Evolutionary conservation across 2,888 invertebrate genomes (phyloP).

Genomic region (Polylopha cassiicola): DNA sequence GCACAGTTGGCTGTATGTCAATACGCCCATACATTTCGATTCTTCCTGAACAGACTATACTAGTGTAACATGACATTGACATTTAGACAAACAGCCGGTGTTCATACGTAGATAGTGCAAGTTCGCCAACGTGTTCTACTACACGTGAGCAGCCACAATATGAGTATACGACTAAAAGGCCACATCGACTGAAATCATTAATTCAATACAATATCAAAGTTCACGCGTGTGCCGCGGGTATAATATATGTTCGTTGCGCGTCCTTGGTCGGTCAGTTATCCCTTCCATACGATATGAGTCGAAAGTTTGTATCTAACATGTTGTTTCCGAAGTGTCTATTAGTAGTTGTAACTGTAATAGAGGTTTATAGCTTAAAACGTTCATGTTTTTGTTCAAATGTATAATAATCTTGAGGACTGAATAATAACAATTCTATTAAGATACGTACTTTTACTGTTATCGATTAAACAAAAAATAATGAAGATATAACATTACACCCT

Average conservation of each 20-base stretch:
- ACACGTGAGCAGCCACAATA: constrained; percentile 33
- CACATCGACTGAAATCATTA: constrained; percentile 39
- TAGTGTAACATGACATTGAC: constrained; percentile 60
- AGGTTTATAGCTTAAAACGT: too few relatives aligned
- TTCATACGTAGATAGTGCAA: constrained; percentile 27
- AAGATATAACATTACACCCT: too few relatives aligned
- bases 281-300: constrained; percentile 48
- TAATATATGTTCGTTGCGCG: constrained; percentile 47
- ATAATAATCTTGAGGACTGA: too few relatives aligned
- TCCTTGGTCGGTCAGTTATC: constrained; percentile 53
- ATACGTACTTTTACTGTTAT: too few relatives aligned
- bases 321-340: too few relatives aligned
- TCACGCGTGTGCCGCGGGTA: constrained; percentile 41
- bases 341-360: too few relatives aligned
- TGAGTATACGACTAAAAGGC: constrained; percentile 31
- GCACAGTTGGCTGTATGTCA: constrained; percentile 35
- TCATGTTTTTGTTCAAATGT: too few relatives aligned
- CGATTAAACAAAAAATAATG: too few relatives aligned
- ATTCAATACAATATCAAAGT: constrained; percentile 46
- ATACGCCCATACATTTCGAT: constrained; percentile 45
- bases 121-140: constrained; percentile 38
- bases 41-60: constrained; percentile 69
- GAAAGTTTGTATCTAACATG: constrained; percentile 6
- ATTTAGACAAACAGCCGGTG: constrained; percentile 46
- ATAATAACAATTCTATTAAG: too few relatives aligned